phyloP scores from a whole-genome alignment of 2,113 vertebrate genomes.

The Pteruthius melanotis region DNA sequence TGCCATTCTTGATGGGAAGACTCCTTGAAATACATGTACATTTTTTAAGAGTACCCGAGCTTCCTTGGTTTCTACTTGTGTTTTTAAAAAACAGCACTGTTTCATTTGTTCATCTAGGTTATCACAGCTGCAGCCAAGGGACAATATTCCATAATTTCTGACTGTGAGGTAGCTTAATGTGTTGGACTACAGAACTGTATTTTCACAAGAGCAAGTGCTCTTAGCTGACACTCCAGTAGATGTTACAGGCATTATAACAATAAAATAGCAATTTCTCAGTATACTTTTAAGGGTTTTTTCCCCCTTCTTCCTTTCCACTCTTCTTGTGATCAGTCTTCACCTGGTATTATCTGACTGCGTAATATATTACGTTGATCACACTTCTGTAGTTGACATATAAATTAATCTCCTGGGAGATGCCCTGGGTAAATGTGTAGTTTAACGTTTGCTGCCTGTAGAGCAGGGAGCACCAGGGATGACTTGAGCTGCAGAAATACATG shows the following conservation, averaged over 20 bases:
- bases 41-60: neutral
- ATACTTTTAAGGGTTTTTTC: neutral
- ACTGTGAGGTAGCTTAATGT: neutral
- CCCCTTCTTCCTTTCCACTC: neutral
- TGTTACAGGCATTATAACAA: neutral
- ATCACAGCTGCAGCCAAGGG: neutral
- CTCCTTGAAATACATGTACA: neutral
- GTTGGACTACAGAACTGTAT: neutral
- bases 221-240: neutral
- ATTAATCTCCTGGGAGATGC: neutral
- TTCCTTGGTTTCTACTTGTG: neutral
- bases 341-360: neutral
- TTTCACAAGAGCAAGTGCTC: neutral
- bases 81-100: neutral
- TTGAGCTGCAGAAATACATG: neutral
- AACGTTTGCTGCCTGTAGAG: fast-evolving
- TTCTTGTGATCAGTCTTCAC: neutral
- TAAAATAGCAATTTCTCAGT: neutral
- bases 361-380: fast-evolving
- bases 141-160: neutral
- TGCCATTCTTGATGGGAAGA: neutral
- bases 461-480: neutral
- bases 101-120: neutral
- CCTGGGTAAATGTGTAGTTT: neutral
- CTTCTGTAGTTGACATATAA: neutral